Percentiles rank a stretch among this genome's conserved stretches.
phyloP scores from a whole-genome alignment of 2,113 vertebrate genomes.

The Apteryx owenii region DNA sequence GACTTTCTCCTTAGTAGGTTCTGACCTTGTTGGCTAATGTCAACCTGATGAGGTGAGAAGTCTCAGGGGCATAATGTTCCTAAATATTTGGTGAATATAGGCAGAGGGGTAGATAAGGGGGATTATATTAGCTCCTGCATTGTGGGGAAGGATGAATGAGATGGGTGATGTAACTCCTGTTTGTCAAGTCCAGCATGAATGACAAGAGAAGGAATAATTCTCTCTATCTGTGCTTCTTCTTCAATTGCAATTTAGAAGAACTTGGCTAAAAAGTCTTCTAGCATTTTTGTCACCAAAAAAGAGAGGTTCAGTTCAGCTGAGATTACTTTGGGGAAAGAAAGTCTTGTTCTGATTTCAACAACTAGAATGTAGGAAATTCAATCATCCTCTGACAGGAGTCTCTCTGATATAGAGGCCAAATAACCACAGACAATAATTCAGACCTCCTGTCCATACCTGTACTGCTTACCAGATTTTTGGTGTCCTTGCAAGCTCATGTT shows the following conservation, averaged over 20 bases:
- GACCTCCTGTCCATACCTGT: not conserved
- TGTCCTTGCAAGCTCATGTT: not conserved
- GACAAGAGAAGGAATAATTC: not conserved
- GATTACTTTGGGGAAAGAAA: not conserved
- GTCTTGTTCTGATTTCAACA: not conserved
- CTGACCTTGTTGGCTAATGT: not conserved
- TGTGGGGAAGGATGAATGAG: accelerated
- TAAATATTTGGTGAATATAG: not conserved
- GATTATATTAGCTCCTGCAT: not conserved
- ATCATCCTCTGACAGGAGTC: not conserved
- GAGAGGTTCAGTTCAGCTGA: not conserved
- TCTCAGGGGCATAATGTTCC: not conserved
- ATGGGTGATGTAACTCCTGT: not conserved
- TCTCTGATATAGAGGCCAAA: not conserved
- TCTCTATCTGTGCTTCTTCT: not conserved
- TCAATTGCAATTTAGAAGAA: not conserved
- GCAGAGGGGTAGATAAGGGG: not conserved
- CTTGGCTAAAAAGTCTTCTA: not conserved
- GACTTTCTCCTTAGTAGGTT: not conserved
- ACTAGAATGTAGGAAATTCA: not conserved
- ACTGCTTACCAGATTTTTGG: not conserved
- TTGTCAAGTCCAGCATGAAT: not conserved
- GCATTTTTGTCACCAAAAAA: not conserved
- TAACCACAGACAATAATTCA: not conserved
- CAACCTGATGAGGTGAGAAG: not conserved